These are phyloP conservation scores for Latrodectus hesperus DNA, from an alignment of 2,888 invertebrate genomes.

Conservation along the genomic window DNA sequence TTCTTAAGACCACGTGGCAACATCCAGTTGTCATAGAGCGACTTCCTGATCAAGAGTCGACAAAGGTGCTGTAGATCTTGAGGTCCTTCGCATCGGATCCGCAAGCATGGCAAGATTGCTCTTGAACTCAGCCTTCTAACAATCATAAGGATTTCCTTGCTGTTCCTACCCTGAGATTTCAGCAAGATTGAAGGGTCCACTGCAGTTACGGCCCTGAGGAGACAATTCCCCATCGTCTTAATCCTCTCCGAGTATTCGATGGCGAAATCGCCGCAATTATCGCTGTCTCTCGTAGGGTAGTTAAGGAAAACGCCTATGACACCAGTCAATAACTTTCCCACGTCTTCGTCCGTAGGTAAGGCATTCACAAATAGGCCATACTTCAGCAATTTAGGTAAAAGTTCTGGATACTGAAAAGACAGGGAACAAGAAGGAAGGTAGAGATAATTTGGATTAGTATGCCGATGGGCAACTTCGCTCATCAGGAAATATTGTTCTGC, in stretches of 20 bases:
- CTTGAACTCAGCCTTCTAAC: background rate
- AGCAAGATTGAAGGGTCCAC: conserved; percentile 11
- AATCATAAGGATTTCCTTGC: background rate
- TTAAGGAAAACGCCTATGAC: conserved; percentile 28
- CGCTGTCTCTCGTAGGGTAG: background rate
- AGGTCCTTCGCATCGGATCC: conserved; percentile 15
- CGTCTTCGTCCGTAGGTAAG: background rate
- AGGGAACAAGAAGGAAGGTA: conserved; percentile 26
- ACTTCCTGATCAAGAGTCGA: conserved; percentile 20
- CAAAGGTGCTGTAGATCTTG: conserved; percentile 45
- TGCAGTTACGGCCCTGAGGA: conserved; percentile 31
- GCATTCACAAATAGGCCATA: conserved; percentile 33
- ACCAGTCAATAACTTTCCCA: conserved; percentile 49
- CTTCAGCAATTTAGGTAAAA: conserved; percentile 15
- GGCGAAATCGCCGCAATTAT: background rate
- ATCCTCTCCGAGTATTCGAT: background rate
- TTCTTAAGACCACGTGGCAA: conserved; percentile 34
- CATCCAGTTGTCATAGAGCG: conserved; percentile 47
- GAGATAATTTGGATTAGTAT: background rate
- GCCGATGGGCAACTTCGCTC: background rate
- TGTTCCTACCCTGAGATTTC: conserved; percentile 10
- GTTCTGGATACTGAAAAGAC: conserved; percentile 22
- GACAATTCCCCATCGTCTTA: conserved; percentile 15
- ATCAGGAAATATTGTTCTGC: conserved; percentile 28
- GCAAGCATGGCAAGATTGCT: conserved; percentile 14